Percentiles rank a stretch among this genome's conserved stretches.
Conservation (phyloP, 2,888 invertebrate species). For the Boloria selene region DNA sequence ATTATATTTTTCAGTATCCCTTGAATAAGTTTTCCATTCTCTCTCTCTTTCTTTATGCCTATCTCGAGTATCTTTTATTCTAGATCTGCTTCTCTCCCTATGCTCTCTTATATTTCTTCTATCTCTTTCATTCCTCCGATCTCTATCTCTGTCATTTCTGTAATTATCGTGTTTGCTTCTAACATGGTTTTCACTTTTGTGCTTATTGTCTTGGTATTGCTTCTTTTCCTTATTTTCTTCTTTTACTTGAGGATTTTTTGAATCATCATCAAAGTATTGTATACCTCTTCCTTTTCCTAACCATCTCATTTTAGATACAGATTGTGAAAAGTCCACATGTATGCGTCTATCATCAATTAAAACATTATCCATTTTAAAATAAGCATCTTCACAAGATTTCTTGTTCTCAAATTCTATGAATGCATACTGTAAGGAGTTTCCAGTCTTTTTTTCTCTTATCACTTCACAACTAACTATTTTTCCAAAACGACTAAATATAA, state of each 20-base stretch:
- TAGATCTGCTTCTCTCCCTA: conserved; percentile 37
- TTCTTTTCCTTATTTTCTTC: conserved; percentile 44
- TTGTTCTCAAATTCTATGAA: conserved; percentile 98
- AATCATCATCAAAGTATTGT: conserved; percentile 75
- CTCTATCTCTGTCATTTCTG: conserved; percentile 43
- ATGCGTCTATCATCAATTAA: conserved; percentile 98
- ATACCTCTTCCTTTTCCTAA: conserved; percentile 93
- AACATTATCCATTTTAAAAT: conserved; percentile 99
- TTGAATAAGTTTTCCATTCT: conserved; percentile 20
- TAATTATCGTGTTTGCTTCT: conserved; percentile 51
- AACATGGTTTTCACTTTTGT: conserved; percentile 44
- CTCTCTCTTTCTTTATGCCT: conserved; percentile 21
- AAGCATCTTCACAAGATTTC: conserved; percentile 97
- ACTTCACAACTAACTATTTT: conserved; percentile 97
- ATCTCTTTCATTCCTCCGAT: conserved; percentile 45
- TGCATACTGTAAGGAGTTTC: conserved; percentile 98
- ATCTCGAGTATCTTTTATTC: conserved; percentile 33
- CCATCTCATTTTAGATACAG: conserved; percentile 97
- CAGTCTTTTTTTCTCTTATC: conserved; percentile 94
- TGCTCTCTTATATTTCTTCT: conserved; percentile 26
- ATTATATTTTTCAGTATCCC: conserved; percentile 30
- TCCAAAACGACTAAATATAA: conserved; percentile 98
- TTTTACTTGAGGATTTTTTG: conserved; percentile 45
- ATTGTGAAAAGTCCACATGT: conserved; percentile 99
- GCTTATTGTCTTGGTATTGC: conserved; percentile 39